phyloP scores from a whole-genome alignment of 1,140 invertebrate species.

The Caenorhabditis elegans region DNA sequence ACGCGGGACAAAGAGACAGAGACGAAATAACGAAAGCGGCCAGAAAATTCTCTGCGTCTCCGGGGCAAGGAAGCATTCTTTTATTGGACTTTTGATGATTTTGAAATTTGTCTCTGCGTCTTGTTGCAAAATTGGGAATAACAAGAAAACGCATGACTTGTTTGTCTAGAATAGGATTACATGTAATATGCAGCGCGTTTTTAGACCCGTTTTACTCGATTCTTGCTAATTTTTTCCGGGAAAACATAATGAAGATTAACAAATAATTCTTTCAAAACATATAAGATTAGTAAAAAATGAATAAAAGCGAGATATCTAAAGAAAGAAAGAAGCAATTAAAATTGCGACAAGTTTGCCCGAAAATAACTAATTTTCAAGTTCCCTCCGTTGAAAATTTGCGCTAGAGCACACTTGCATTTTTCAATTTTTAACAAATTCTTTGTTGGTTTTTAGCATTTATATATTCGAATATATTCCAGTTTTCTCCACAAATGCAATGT shows the following conservation, averaged over 20 bases:
- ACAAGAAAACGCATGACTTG: neutral
- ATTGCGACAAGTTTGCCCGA: neutral
- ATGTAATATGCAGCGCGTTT: too few species aligned
- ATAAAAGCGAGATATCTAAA: neutral
- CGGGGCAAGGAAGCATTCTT: neutral
- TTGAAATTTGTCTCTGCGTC: conserved; percentile 27
- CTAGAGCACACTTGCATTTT: neutral
- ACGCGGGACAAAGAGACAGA: neutral
- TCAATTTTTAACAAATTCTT: neutral
- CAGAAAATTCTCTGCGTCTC: neutral
- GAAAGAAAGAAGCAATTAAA: neutral
- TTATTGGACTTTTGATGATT: conserved; percentile 29
- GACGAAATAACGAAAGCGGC: neutral
- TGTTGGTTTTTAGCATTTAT: neutral
- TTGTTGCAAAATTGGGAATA: neutral
- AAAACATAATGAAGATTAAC: too few species aligned
- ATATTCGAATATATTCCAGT: neutral
- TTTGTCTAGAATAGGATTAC: neutral
- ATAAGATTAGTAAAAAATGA: too few species aligned
- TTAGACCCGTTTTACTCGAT: too few species aligned
- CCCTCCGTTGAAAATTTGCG: neutral
- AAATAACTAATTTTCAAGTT: neutral
- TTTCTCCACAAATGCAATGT: neutral
- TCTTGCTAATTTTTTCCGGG: too few species aligned
- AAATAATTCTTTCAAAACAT: too few species aligned